Percentiles rank a stretch among this genome's conserved stretches.
Evolutionary conservation across 2,888 invertebrate species (phyloP).

Genomic region (Eilema caniola): DNA sequence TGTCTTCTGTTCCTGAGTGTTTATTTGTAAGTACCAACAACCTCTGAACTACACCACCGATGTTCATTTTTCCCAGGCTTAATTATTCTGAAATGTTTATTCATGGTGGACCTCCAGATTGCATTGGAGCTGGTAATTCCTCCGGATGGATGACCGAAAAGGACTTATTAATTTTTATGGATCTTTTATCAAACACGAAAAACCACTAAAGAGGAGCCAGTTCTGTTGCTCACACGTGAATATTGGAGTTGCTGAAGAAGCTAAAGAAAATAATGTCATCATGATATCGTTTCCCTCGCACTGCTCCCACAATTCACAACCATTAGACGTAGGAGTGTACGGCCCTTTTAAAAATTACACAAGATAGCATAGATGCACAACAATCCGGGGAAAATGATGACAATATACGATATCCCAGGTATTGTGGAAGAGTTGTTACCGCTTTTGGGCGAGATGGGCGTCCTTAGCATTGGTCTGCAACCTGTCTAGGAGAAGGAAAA

Average conservation of each 20-base stretch:
- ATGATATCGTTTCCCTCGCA: slow-evolving; percentile 12
- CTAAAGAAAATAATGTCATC: slow-evolving; percentile 10
- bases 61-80: slow-evolving; percentile 7
- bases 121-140: slow-evolving; percentile 17
- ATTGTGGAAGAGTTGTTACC: too few relatives aligned
- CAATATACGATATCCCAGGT: background rate
- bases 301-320: slow-evolving; percentile 15
- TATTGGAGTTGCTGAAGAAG: slow-evolving; percentile 10
- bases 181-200: slow-evolving; percentile 14
- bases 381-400: slow-evolving; percentile 20
- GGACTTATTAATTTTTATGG: background rate
- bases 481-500: too few relatives aligned
- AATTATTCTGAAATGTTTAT: slow-evolving; percentile 10
- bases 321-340: slow-evolving; percentile 21
- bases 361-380: slow-evolving; percentile 19
- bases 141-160: slow-evolving; percentile 5
- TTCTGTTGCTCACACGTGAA: slow-evolving; percentile 16
- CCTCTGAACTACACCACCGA: too few relatives aligned
- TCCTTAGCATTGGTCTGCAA: too few relatives aligned
- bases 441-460: too few relatives aligned
- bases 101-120: slow-evolving; percentile 14
- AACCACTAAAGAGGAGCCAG: slow-evolving; percentile 7
- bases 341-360: slow-evolving; percentile 25
- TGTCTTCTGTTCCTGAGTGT: too few relatives aligned
- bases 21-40: too few relatives aligned